A percentile compares a stretch with the other conserved stretches of the same genome.
Evolutionary conservation across 2,797 vertebrate species (phyloP).

Genomic region (Crypturellus tataupa): DNA sequence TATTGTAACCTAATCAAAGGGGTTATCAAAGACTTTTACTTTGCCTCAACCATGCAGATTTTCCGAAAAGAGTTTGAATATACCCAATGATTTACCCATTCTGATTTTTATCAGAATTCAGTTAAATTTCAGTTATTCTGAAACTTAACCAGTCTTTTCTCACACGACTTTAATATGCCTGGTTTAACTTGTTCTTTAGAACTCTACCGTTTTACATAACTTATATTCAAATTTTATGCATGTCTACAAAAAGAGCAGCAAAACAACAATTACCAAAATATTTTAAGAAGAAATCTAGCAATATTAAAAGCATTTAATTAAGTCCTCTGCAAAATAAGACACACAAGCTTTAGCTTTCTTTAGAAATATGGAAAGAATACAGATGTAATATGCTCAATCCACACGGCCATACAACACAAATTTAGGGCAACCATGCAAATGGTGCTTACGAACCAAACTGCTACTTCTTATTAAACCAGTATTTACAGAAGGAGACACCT

Average conservation of each 20-base stretch:
- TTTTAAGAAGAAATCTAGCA: background rate
- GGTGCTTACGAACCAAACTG: constrained; percentile 89
- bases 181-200: background rate
- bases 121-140: no score
- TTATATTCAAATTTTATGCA: background rate
- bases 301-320: background rate
- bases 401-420: background rate
- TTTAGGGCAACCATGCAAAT: constrained; percentile 41
- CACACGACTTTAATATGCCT: background rate
- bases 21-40: background rate
- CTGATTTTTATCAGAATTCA: background rate
- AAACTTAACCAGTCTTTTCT: background rate
- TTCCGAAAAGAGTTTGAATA: background rate
- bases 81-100: background rate
- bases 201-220: background rate
- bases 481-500: constrained; percentile 83
- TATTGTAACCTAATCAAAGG: background rate
- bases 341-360: background rate
- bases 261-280: background rate
- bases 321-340: background rate
- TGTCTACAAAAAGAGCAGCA: background rate
- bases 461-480: constrained; percentile 88
- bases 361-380: background rate
- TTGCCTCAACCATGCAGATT: background rate
- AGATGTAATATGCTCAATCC: background rate